Conservation (phyloP, 2,113 vertebrate species). For the Laticauda laticaudata region DNA sequence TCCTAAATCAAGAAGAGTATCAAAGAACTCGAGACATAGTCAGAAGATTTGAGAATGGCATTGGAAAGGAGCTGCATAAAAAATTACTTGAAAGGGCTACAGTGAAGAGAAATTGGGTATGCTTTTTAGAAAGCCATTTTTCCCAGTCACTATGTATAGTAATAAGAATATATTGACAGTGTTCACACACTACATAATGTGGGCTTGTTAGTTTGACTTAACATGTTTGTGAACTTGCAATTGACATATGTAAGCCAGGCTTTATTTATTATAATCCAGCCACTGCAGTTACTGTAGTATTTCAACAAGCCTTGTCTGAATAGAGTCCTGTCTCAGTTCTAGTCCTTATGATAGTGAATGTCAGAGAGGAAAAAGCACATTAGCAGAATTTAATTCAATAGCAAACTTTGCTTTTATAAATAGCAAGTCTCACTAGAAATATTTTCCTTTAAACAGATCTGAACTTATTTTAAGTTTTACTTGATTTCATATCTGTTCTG, state of each 20-base stretch:
- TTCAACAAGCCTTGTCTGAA: not conserved
- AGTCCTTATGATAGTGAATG: not conserved
- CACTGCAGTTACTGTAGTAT: not conserved
- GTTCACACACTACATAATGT: not conserved
- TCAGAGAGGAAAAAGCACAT: not conserved
- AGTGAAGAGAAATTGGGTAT: conserved; percentile 89
- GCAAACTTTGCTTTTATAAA: not conserved
- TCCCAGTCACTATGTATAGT: not conserved
- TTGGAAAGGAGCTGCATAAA: conserved; percentile 84
- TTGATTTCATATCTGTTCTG: not conserved
- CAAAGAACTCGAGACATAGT: conserved; percentile 78
- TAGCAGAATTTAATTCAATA: not conserved
- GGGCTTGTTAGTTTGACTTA: not conserved
- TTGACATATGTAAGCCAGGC: not conserved
- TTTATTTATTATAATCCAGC: not conserved
- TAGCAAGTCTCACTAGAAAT: not conserved
- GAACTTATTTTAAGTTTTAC: not conserved
- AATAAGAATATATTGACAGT: not conserved
- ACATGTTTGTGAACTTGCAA: not conserved
- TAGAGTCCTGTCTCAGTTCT: not conserved
- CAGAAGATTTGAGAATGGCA: conserved; percentile 81
- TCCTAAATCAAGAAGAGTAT: conserved; percentile 84
- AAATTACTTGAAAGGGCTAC: conserved; percentile 88
- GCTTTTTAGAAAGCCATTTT: conserved; percentile 29
- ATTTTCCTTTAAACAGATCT: not conserved